Evolutionary conservation across 1,140 invertebrate genomes (phyloP), one percentile per base, ranked within the genome.

Genomic region (Tetragnatha versicolor): DNA sequence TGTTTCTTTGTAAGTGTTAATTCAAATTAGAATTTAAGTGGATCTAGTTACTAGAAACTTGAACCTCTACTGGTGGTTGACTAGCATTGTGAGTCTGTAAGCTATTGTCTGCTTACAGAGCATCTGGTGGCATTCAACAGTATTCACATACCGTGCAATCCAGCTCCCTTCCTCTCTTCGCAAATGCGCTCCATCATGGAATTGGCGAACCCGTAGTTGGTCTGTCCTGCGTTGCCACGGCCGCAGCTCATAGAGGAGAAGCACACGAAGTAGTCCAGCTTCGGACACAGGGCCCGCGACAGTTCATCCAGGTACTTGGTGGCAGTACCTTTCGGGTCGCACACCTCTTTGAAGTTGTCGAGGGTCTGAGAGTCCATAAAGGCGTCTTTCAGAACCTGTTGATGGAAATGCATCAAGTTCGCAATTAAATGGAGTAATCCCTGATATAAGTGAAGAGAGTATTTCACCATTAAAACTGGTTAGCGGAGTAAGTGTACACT

Each of bases 221-320:
- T 90, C 87, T 98, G 97, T 0, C 96, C 96, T 66, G 91, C 89
- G 86, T 98, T 98, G 75, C 97, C 97, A 70, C 94, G 90, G 5
- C 96, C 96, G 86, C 95, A 96, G 10, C 93, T 93, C 27, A 98
- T 91, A 27, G 94, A 97, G 9, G 97, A 98, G 88, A 98, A 98
- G n/a, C 91, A 92, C 9, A 96, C 93, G 84, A 97, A 98, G 86
- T 95, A 94, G 81, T 97, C 94, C 65, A 97, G 84, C 58, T 92
- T 87, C 0, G 92, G 90, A 81, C 93, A 94, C 42, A 91, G 84
- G 58, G 89, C 88, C 25, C 95, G 88, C 0, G 93, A 93, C 2
- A 89, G 89, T 1, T 85, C 82, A 84, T 98, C 95, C 37, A 97
- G 84, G 82, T 91, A 88, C 55, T 91, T 90, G 1, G 94, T 94